Evolutionary conservation across 2,113 vertebrate genomes (phyloP).

Genomic region (Panurus biarmicus): DNA sequence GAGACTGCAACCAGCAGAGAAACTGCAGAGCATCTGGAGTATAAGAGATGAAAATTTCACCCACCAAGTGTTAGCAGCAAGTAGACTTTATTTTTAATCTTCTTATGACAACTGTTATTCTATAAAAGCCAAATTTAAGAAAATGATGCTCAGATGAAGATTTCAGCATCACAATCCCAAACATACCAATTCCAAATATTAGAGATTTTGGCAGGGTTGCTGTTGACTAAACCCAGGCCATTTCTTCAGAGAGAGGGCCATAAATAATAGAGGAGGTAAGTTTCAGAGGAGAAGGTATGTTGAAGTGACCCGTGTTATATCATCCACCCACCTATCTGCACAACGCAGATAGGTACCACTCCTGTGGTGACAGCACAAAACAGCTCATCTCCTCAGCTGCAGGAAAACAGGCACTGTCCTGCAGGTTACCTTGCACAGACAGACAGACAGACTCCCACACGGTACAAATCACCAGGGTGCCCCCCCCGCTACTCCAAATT

Average conservation of each 20-base stretch:
- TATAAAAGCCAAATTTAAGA: conserved; percentile 41
- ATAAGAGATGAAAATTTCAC: conserved; percentile 30
- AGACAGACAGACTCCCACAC: neutral
- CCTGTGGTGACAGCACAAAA: neutral
- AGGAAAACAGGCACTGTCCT: neutral
- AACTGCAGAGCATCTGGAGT: conserved; percentile 13
- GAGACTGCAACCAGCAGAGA: neutral
- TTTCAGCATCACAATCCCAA: conserved; percentile 1
- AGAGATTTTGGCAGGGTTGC: neutral
- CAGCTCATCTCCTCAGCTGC: neutral
- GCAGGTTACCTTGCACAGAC: neutral
- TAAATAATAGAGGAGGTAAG: neutral
- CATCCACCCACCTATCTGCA: neutral
- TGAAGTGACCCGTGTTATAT: neutral
- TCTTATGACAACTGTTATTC: conserved; percentile 47
- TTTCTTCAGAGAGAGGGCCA: neutral
- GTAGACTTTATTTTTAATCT: conserved; percentile 51
- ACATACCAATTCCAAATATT: neutral
- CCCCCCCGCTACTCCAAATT: neutral
- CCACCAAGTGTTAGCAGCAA: conserved; percentile 33
- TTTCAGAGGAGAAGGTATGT: neutral
- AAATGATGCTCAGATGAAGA: conserved; percentile 33
- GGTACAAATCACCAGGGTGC: neutral
- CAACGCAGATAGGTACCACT: neutral
- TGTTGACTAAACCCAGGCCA: neutral